phyloP scores from a whole-genome alignment of 2,888 invertebrate species.

The Agrotis segetum region DNA sequence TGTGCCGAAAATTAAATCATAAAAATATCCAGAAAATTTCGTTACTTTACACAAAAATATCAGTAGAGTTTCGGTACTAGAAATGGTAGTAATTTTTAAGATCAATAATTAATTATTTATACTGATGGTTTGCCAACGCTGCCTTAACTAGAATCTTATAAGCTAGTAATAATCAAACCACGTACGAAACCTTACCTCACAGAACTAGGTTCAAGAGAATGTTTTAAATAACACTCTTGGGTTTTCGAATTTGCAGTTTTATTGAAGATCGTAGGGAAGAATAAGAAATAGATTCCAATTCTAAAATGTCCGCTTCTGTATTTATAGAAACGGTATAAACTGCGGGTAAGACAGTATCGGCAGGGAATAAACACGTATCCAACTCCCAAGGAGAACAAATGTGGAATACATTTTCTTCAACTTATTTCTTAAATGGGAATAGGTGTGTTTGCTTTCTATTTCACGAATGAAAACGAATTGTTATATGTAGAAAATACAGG shows the following conservation, averaged over 20 bases:
- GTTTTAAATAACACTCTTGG: constrained; percentile 33
- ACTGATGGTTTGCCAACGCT: constrained; percentile 2
- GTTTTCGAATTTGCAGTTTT: constrained; percentile 49
- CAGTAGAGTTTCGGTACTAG: neutral
- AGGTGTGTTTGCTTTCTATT: constrained; percentile 20
- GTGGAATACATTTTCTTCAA: constrained; percentile 59
- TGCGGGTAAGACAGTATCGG: constrained; percentile 49
- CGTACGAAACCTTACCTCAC: constrained; percentile 24
- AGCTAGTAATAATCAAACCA: constrained; percentile 39
- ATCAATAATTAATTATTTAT: constrained; percentile 5
- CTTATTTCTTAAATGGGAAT: constrained; percentile 43
- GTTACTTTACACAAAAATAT: neutral
- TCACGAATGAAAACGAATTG: constrained; percentile 13
- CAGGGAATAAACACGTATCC: constrained; percentile 61
- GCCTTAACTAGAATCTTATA: neutral
- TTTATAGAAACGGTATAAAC: constrained; percentile 64
- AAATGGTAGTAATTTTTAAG: neutral
- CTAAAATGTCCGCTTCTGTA: constrained; percentile 60
- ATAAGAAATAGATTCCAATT: constrained; percentile 65
- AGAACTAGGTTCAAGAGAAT: constrained; percentile 26
- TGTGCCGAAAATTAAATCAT: constrained; percentile 18
- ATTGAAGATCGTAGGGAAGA: constrained; percentile 54
- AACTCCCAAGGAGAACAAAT: constrained; percentile 46
- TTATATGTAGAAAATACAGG: neutral
- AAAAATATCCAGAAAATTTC: neutral